Evolutionary conservation across 2,888 invertebrate genomes (phyloP).

Genomic region (Sipha maydis): DNA sequence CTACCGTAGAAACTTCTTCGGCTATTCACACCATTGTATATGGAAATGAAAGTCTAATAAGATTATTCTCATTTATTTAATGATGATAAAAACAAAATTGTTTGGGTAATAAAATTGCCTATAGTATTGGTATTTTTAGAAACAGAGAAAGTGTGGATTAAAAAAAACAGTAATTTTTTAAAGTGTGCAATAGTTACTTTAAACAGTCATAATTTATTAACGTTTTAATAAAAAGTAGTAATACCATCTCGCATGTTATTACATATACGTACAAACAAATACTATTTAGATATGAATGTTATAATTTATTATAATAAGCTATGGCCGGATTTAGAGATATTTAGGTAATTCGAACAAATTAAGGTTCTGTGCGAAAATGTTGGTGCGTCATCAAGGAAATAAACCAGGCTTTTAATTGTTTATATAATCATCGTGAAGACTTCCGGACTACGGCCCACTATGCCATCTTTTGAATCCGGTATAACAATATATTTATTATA

Average conservation of each 20-base stretch:
- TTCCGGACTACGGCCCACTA: no score
- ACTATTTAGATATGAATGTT: no score
- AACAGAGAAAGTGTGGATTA: background rate
- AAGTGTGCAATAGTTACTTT: background rate
- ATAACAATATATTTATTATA: no score
- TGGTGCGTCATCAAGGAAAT: no score
- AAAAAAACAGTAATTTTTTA: background rate
- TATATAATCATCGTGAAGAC: no score
- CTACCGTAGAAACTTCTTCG: background rate
- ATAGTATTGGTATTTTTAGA: background rate
- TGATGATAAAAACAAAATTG: conserved; percentile 17
- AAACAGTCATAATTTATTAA: background rate
- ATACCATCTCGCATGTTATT: background rate
- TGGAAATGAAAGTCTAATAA: conserved; percentile 14
- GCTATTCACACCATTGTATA: background rate
- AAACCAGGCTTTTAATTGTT: no score
- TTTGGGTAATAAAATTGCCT: conserved; percentile 8
- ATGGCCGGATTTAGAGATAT: no score
- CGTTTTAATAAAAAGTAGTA: background rate
- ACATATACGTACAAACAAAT: no score
- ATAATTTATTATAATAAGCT: no score
- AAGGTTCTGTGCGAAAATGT: no score
- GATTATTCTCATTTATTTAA: conserved; percentile 40
- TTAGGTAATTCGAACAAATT: no score
- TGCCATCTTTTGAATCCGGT: no score